Conservation (phyloP, 2,888 invertebrate species). For the Baronia brevicornis region DNA sequence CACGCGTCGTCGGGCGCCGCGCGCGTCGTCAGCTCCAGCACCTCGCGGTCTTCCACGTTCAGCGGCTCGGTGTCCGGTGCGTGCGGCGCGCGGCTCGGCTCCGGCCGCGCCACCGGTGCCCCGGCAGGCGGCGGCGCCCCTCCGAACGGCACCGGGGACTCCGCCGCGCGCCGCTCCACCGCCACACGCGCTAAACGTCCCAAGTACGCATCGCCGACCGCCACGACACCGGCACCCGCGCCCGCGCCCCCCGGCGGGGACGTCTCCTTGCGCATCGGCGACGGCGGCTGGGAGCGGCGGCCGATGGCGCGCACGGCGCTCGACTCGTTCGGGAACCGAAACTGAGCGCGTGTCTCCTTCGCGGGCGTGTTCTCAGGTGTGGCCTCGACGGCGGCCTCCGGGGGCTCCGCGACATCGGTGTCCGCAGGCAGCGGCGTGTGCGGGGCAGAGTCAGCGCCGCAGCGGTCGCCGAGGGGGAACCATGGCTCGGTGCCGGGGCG, state of each 20-base stretch:
- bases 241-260: slow-evolving; percentile 58
- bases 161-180: slow-evolving; percentile 60
- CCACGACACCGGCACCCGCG: too few relatives aligned
- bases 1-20: slow-evolving; percentile 24
- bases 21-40: slow-evolving; percentile 67
- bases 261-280: slow-evolving; percentile 77
- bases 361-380: slow-evolving; percentile 92
- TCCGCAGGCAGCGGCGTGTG: slow-evolving; percentile 67
- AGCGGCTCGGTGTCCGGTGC: slow-evolving; percentile 33
- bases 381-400: slow-evolving; percentile 91
- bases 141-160: slow-evolving; percentile 63
- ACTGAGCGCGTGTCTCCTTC: slow-evolving; percentile 73
- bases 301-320: slow-evolving; percentile 80
- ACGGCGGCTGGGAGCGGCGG: slow-evolving; percentile 82
- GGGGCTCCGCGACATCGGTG: slow-evolving; percentile 73
- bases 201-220: slow-evolving; percentile 38
- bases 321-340: slow-evolving; percentile 75
- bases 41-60: slow-evolving; percentile 65
- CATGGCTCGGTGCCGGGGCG: slow-evolving; percentile 61
- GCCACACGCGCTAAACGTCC: slow-evolving; percentile 64
- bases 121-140: slow-evolving; percentile 47
- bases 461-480: slow-evolving; percentile 60
- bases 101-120: slow-evolving; percentile 39
- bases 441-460: slow-evolving; percentile 62
- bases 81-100: slow-evolving; percentile 30